phyloP scores from a whole-genome alignment of 1,140 invertebrate species.

The Ceratosolen solmsi region DNA sequence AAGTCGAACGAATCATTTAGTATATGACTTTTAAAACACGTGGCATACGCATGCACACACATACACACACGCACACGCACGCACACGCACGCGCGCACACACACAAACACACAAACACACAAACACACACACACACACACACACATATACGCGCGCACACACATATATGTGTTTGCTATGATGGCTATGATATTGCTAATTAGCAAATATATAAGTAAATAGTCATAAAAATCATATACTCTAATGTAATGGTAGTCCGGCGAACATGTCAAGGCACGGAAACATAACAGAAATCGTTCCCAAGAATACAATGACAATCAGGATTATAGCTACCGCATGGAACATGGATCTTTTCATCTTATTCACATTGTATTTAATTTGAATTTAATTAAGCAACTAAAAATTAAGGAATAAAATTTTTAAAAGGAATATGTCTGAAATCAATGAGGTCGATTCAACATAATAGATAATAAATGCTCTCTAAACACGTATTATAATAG shows the following conservation, averaged over 20 bases:
- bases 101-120: too few species aligned
- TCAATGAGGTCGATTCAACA: too few species aligned
- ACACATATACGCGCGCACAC: too few species aligned
- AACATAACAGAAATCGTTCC: constrained; percentile 66
- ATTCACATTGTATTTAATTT: constrained; percentile 9
- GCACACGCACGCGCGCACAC: too few species aligned
- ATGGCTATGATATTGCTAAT: too few species aligned
- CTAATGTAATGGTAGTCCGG: constrained; percentile 60
- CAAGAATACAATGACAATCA: constrained; percentile 57
- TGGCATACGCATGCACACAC: too few species aligned
- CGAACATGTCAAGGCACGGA: constrained; percentile 64
- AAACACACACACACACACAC: too few species aligned
- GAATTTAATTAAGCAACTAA: constrained; percentile 21
- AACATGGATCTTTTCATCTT: constrained; percentile 55
- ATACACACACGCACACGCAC: too few species aligned
- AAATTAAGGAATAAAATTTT: constrained; percentile 20
- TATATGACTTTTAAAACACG: constrained; percentile 13
- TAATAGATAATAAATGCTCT: too few species aligned
- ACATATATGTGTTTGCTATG: too few species aligned
- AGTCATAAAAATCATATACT: constrained; percentile 12
- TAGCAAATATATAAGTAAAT: too few species aligned
- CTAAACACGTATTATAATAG: constrained; percentile 20
- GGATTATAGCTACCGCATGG: constrained; percentile 49
- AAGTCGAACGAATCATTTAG: constrained; percentile 12
- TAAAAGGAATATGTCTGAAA: too few species aligned